Evolutionary conservation across 2,113 vertebrate genomes (phyloP).

Genomic region (Mormyrus lacerda): DNA sequence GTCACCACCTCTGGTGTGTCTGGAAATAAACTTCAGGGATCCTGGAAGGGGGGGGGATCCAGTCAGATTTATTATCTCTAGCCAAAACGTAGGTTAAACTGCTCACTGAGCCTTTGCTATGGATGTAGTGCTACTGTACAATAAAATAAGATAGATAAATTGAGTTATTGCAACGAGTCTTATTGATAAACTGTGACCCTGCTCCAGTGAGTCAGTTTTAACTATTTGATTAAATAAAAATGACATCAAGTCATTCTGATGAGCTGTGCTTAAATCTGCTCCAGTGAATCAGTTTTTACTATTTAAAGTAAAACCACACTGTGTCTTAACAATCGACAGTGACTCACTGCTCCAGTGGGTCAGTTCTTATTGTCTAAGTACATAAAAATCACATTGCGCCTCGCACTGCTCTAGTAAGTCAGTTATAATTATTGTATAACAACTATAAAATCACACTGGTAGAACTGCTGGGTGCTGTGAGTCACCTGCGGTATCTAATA

Average conservation of each 20-base stretch:
- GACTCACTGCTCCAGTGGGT: not conserved
- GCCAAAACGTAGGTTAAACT: not conserved
- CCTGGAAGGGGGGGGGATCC: conserved; percentile 34
- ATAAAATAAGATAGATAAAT: not conserved
- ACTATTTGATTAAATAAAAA: not conserved
- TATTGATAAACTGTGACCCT: not conserved
- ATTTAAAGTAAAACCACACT: not conserved
- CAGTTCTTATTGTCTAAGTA: not conserved
- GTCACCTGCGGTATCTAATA: not conserved
- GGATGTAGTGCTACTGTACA: not conserved
- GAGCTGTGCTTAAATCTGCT: not conserved
- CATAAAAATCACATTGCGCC: not conserved
- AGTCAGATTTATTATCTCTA: not conserved
- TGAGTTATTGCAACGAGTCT: not conserved
- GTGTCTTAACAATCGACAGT: not conserved
- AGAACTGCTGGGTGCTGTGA: not conserved
- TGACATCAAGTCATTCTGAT: not conserved
- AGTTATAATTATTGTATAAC: not conserved
- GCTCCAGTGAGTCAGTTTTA: not conserved
- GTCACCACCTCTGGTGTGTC: conserved; percentile 42
- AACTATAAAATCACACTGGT: not conserved
- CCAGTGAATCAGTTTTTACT: not conserved
- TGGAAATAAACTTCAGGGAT: conserved; percentile 54
- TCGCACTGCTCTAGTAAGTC: not conserved
- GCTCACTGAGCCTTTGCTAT: not conserved